Conservation (phyloP, 37 sponge, comb jelly and placozoan species). For the Crambe crambe region DNA sequence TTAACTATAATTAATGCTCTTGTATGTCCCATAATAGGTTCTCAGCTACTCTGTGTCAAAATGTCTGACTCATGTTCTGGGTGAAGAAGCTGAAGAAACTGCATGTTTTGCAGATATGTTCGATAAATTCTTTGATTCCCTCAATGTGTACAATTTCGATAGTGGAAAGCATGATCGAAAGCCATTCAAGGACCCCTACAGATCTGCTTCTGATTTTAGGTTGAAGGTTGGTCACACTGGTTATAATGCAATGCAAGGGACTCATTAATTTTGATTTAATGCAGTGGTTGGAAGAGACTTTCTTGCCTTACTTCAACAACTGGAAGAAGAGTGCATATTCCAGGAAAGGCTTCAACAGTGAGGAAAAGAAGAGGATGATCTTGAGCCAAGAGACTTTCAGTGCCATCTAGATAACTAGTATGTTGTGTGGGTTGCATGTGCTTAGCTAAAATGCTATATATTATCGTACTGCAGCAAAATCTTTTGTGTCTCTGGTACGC, state of each 20-base stretch:
- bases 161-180: conserved; percentile 16
- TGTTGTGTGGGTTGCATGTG: too few species aligned
- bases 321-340: conserved; percentile 24
- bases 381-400: neutral
- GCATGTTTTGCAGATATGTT: conserved; percentile 10
- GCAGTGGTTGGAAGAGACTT: conserved; percentile 40
- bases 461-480: too few species aligned
- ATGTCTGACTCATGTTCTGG: conserved; percentile 3
- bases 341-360: neutral
- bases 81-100: conserved; percentile 26
- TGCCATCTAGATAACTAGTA: neutral
- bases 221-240: conserved; percentile 14
- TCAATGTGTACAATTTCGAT: conserved; percentile 24
- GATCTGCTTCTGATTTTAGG: conserved; percentile 13
- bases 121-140: conserved; percentile 44
- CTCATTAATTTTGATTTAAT: neutral
- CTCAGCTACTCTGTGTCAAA: conserved; percentile 25
- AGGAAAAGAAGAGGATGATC: neutral
- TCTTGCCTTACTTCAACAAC: conserved; percentile 34
- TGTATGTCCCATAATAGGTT: too few species aligned
- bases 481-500: too few species aligned
- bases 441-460: too few species aligned
- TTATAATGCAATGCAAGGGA: neutral
- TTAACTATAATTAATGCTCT: too few species aligned
- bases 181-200: conserved; percentile 24